These are phyloP conservation scores for Pseudomyrmex cubaensis DNA, from an alignment of 1,140 invertebrate species.

Conservation along the genomic window DNA sequence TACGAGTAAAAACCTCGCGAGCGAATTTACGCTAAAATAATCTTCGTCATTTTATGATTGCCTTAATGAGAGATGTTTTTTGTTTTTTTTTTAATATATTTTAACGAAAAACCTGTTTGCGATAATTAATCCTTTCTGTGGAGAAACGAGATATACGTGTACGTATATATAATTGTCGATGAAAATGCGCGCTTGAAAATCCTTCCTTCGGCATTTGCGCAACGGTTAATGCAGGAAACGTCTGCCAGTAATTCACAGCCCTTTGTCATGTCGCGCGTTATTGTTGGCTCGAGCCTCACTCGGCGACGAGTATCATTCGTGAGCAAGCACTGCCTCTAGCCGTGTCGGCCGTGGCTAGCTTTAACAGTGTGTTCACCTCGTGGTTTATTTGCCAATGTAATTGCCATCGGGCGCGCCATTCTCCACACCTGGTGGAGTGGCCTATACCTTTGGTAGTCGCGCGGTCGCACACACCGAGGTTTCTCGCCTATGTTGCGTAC, in stretches of 20 bases:
- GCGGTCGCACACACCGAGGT: constrained; percentile 61
- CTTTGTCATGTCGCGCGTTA: constrained; percentile 60
- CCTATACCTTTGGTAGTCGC: constrained; percentile 67
- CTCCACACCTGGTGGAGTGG: constrained; percentile 72
- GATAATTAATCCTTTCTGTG: constrained; percentile 34
- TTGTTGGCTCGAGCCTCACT: constrained; percentile 54
- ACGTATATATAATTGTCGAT: neutral
- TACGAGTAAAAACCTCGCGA: no score
- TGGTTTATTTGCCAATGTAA: constrained; percentile 76
- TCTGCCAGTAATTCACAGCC: constrained; percentile 59
- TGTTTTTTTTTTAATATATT: no score
- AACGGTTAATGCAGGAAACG: constrained; percentile 54
- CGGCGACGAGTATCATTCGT: constrained; percentile 67
- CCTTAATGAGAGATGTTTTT: no score
- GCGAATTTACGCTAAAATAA: no score
- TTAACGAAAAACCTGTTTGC: neutral
- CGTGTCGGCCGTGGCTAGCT: constrained; percentile 67
- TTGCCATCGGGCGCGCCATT: constrained; percentile 73
- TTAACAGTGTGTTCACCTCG: constrained; percentile 71
- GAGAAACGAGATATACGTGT: neutral
- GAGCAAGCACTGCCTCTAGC: constrained; percentile 68
- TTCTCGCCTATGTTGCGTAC: constrained; percentile 58
- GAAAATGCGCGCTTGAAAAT: constrained; percentile 18
- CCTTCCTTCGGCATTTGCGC: constrained; percentile 46
- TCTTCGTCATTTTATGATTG: no score